A percentile compares a stretch with the other conserved stretches of the same genome.
These are phyloP conservation scores for Amniataba percoides DNA, from an alignment of 2,797 vertebrate species.

Conservation along the genomic window DNA sequence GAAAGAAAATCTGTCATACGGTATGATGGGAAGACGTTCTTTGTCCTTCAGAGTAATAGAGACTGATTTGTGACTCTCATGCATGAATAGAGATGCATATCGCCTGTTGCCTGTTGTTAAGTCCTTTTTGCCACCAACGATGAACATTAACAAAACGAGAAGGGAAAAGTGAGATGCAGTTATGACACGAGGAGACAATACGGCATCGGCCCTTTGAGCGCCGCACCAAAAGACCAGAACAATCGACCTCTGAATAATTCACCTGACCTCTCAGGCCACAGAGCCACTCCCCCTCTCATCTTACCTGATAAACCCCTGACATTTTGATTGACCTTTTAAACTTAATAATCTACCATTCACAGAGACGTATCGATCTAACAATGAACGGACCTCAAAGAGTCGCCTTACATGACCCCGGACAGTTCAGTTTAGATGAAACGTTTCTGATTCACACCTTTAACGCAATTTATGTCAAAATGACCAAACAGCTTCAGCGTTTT, in stretches of 20 bases:
- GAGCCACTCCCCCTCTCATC: conserved; percentile 73
- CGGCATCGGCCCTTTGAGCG: conserved; percentile 25
- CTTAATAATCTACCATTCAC: conserved; percentile 40
- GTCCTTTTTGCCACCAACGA: not conserved
- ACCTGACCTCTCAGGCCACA: conserved; percentile 73
- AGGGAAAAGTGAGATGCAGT: conserved; percentile 53
- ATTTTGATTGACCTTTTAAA: conserved; percentile 74
- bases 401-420: not conserved
- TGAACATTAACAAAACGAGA: conserved; percentile 38
- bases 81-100: not conserved
- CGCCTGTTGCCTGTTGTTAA: no score
- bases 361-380: not conserved
- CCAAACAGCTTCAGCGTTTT: not conserved
- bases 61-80: not conserved
- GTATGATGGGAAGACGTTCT: no score
- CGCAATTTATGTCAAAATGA: not conserved
- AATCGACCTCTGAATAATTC: conserved; percentile 83
- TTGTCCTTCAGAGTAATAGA: no score
- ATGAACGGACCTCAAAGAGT: not conserved
- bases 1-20: no score
- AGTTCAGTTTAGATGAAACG: not conserved
- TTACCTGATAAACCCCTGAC: conserved; percentile 77
- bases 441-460: not conserved
- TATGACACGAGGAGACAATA: conserved; percentile 53
- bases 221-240: conserved; percentile 57